These are phyloP conservation scores for Peucedramus taeniatus DNA, from an alignment of 2,113 vertebrate genomes.

Conservation along the genomic window DNA sequence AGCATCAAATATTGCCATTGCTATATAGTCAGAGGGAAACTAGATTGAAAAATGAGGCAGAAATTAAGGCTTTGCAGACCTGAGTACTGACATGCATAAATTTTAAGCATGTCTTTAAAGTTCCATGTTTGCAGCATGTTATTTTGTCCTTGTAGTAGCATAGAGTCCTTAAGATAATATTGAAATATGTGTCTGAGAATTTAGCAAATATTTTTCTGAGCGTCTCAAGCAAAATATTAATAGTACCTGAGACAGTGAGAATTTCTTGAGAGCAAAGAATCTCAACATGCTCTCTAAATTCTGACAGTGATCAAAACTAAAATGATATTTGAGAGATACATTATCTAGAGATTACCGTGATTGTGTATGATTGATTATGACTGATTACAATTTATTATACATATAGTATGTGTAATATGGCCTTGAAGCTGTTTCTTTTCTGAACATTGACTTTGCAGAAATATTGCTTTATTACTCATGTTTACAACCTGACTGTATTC, in stretches of 20 bases:
- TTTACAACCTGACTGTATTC: neutral
- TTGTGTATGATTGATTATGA: neutral
- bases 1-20: neutral
- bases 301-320: neutral
- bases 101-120: neutral
- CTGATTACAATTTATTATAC: neutral
- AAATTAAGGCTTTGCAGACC: neutral
- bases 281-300: neutral
- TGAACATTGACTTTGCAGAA: neutral
- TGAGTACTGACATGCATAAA: neutral
- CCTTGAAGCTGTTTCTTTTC: neutral
- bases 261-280: neutral
- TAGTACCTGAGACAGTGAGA: neutral
- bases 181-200: slow-evolving; percentile 10
- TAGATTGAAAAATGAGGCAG: neutral
- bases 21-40: neutral
- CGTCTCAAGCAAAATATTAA: neutral
- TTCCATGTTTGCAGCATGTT: neutral
- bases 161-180: neutral
- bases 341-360: neutral
- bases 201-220: neutral
- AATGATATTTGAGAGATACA: neutral
- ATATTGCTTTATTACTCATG: neutral
- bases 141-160: neutral
- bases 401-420: neutral